Base-by-base conservation (phyloP, 1,140 invertebrate species). In the Thereuonema tuberculata region DNA sequence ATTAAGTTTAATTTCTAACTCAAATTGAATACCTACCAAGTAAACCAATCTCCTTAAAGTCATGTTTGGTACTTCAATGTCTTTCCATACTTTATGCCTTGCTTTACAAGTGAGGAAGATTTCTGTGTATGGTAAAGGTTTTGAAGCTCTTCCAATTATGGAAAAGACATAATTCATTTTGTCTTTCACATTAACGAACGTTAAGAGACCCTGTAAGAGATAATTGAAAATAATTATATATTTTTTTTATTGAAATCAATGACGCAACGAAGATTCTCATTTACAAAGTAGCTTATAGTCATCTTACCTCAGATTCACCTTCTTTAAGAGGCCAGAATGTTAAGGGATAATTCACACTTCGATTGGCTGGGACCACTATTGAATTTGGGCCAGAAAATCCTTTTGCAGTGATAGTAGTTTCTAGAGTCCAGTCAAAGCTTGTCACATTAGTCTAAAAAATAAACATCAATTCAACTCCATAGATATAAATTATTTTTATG, bases 51-150 rank as follows among this genome's bases (percentile, higher is more conserved):
- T 50, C 24, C 24, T 50, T 9, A 50, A 21, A 21, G 48, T 50
- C 5, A 12, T 50, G 21, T 50, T 50, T 50, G 48, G 48, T 12
- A 50, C 48, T 50, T 50, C 48, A 50, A 50, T 50, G 48, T 50
- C 21, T 50, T 50, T 9, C 21, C 21, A 20, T 12, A 50, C 5
- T 9, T 12, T 50, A n/a, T 50, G 9, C 21, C 48, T 50, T 50
- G 48, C 48, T 50, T 50, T 5, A 50, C 48, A 50, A 9, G 5
- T 21, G 24, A 50, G 24, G 3, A 20, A 12, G 21, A 12, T 5
- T 5, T 9, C 5, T 12, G 24, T 20, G 21, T 12, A 50, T 24
- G 48, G 48, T 5, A 12, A 21, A 24, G 48, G 48, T 5, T 50
- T 5, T 21, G 21, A 24, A n/a, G 9, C 48, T 5, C 21, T 12